Conservation (phyloP, 2,113 vertebrate genomes). For the Aplodontia rufa region DNA sequence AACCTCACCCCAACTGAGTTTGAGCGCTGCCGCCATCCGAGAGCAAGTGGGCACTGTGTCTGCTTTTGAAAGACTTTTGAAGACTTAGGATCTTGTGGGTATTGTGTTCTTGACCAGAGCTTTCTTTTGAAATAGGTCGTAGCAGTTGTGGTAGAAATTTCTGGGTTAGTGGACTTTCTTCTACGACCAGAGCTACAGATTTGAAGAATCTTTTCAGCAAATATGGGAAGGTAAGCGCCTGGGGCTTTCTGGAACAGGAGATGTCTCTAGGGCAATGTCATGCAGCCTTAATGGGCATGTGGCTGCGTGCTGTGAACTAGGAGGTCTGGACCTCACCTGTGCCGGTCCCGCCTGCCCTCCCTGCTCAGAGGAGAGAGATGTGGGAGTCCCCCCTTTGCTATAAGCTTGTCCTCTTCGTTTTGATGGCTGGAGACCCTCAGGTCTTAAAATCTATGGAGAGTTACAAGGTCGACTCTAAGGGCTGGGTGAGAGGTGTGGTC, state of each 20-base stretch:
- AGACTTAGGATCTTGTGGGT: neutral
- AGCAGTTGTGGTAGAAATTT: slow-evolving; percentile 91
- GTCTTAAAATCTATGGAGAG: neutral
- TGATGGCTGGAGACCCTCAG: too few relatives aligned
- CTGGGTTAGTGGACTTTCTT: slow-evolving; percentile 98
- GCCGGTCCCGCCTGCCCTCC: neutral
- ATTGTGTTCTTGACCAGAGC: slow-evolving; percentile 34
- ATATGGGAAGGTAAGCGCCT: slow-evolving; percentile 92
- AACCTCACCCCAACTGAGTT: too few relatives aligned
- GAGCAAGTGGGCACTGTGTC: neutral
- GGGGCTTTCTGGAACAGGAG: neutral
- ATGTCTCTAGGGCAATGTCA: neutral
- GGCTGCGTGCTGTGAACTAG: too few relatives aligned
- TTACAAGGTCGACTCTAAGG: too few relatives aligned
- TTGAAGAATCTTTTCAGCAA: slow-evolving; percentile 98
- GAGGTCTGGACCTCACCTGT: fast-evolving
- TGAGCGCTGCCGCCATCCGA: neutral
- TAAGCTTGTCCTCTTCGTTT: too few relatives aligned
- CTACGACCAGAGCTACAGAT: slow-evolving; percentile 97
- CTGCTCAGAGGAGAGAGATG: too few relatives aligned
- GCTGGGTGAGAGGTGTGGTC: neutral
- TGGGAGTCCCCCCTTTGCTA: neutral
- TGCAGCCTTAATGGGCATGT: fast-evolving
- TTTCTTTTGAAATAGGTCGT: slow-evolving; percentile 80
- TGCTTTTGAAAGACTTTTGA: neutral